A percentile compares a stretch with the other conserved stretches of the same genome.
phyloP scores from a whole-genome alignment of 2,888 invertebrate genomes.

The Rugalucina vietnamica region DNA sequence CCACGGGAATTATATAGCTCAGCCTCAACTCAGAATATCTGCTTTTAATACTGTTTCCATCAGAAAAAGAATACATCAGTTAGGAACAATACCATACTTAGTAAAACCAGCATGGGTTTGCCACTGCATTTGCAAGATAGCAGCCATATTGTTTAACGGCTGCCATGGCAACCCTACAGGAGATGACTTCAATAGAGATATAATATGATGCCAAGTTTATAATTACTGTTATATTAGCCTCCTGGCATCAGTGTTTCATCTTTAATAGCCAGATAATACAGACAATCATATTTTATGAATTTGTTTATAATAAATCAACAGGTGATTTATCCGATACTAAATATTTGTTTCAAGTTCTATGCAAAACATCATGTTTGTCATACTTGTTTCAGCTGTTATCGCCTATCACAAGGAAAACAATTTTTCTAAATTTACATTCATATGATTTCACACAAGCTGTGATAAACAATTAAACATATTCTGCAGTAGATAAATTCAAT shows the following conservation, averaged over 20 bases:
- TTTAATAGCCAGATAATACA: neutral
- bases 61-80: neutral
- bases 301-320: neutral
- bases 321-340: neutral
- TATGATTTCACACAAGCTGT: too few relatives aligned
- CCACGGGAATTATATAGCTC: neutral
- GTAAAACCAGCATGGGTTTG: neutral
- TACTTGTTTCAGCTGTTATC: too few relatives aligned
- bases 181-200: constrained; percentile 33
- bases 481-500: neutral
- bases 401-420: too few relatives aligned
- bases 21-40: neutral
- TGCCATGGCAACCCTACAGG: constrained; percentile 53
- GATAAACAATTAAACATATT: too few relatives aligned
- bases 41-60: neutral
- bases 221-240: neutral
- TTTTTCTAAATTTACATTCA: too few relatives aligned
- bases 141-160: constrained; percentile 64
- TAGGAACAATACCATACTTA: neutral
- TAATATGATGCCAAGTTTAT: constrained; percentile 17
- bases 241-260: neutral
- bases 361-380: too few relatives aligned
- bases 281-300: neutral
- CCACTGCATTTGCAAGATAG: constrained; percentile 19
- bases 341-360: too few relatives aligned